A percentile compares a stretch with the other conserved stretches of the same genome.
phyloP scores from a whole-genome alignment of 2,888 invertebrate genomes.

The Chloromyia formosa region DNA sequence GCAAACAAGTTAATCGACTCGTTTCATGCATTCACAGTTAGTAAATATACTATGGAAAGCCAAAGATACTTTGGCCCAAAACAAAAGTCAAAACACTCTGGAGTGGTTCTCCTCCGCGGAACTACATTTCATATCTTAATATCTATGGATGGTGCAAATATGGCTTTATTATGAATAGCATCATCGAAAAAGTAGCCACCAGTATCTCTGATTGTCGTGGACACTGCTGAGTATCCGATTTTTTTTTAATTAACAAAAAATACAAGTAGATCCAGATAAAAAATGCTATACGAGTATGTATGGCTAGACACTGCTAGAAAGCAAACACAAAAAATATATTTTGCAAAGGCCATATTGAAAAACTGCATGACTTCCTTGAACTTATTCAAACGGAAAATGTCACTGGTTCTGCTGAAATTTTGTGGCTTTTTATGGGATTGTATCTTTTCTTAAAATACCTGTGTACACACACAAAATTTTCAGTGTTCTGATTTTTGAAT shows the following conservation, averaged over 20 bases:
- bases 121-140: too few species aligned
- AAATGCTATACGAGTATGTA: too few species aligned
- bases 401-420: slow-evolving; percentile 5
- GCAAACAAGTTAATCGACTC: not conserved
- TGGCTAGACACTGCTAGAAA: too few species aligned
- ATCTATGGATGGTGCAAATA: not conserved
- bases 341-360: slow-evolving; percentile 7
- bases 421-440: too few species aligned
- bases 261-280: not conserved
- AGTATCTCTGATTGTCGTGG: not conserved
- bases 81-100: not conserved
- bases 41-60: not conserved
- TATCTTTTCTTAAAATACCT: too few species aligned
- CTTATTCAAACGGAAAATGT: slow-evolving; percentile 28
- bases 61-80: slow-evolving; percentile 5
- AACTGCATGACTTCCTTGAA: slow-evolving; percentile 28
- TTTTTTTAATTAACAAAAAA: too few species aligned
- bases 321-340: too few species aligned
- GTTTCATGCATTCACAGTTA: not conserved
- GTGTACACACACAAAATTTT: too few species aligned
- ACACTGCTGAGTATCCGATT: not conserved
- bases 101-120: slow-evolving; percentile 28
- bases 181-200: not conserved
- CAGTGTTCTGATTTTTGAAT: too few species aligned
- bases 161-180: not conserved